phyloP scores from a whole-genome alignment of 1,140 invertebrate genomes.

The Drosophila rufa region DNA sequence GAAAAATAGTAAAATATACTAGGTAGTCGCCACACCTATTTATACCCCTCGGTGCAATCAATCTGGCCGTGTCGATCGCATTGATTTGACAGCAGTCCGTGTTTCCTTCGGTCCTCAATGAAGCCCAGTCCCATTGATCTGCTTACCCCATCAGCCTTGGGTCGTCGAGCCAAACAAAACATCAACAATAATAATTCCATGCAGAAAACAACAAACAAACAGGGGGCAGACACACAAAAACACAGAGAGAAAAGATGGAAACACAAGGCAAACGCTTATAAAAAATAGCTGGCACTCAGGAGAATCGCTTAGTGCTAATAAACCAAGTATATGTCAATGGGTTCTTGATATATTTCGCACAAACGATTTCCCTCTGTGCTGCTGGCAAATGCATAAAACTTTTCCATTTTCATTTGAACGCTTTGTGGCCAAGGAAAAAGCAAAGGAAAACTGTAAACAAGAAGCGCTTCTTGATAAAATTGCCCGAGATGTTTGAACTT shows the following conservation, averaged over 20 bases:
- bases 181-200: conserved; percentile 57
- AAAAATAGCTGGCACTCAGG: neutral
- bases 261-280: conserved; percentile 33
- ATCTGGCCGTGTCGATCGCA: conserved; percentile 34
- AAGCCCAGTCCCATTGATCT: conserved; percentile 10
- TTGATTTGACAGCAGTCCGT: conserved; percentile 4
- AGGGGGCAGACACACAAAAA: conserved; percentile 40
- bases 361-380: conserved; percentile 23
- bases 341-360: conserved; percentile 5
- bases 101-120: conserved; percentile 13
- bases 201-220: conserved; percentile 40
- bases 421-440: conserved; percentile 54
- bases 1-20: conserved; percentile 33
- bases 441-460: conserved; percentile 35
- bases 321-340: neutral
- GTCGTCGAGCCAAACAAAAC: conserved; percentile 15
- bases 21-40: conserved; percentile 20
- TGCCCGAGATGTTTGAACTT: conserved; percentile 59
- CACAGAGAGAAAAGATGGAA: conserved; percentile 16
- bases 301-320: neutral
- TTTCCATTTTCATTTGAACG: conserved; percentile 59
- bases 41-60: conserved; percentile 39
- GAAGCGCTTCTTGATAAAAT: conserved; percentile 57
- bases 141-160: conserved; percentile 39
- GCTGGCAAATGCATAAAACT: conserved; percentile 58